Conservation (phyloP, 2,888 invertebrate species). For the Amphipoea lucens region DNA sequence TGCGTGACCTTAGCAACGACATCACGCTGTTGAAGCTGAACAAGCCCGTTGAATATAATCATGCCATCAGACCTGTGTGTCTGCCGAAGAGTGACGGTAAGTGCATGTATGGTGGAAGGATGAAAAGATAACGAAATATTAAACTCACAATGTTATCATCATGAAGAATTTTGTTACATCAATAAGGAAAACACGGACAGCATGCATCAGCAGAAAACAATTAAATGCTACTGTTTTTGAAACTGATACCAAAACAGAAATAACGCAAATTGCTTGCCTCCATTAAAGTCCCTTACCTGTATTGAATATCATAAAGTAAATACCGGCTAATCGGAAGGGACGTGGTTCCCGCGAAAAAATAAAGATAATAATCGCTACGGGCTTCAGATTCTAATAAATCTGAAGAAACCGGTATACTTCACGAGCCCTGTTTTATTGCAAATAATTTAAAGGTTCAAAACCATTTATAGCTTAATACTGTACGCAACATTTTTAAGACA, state of each 20-base stretch:
- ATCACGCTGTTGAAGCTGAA: slow-evolving; percentile 94
- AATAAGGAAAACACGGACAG: not conserved
- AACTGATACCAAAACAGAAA: slow-evolving; percentile 18
- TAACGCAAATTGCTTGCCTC: slow-evolving; percentile 12
- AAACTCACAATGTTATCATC: not conserved
- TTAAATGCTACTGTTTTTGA: slow-evolving; percentile 16
- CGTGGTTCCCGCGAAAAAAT: slow-evolving; percentile 10
- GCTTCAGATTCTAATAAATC: slow-evolving; percentile 38
- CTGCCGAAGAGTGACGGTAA: slow-evolving; percentile 91
- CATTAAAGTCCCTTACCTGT: slow-evolving; percentile 12
- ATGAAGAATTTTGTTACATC: not conserved
- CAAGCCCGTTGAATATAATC: slow-evolving; percentile 93
- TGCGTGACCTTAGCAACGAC: slow-evolving; percentile 95
- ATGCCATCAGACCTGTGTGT: slow-evolving; percentile 95
- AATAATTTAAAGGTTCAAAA: slow-evolving; percentile 38
- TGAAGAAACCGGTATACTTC: slow-evolving; percentile 13
- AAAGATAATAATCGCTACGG: slow-evolving; percentile 19
- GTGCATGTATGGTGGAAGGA: slow-evolving; percentile 27
- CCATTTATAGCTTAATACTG: slow-evolving; percentile 53
- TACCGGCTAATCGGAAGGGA: slow-evolving; percentile 21
- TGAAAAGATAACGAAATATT: not conserved
- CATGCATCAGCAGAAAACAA: not conserved
- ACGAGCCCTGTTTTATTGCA: slow-evolving; percentile 35
- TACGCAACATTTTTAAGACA: slow-evolving; percentile 16
- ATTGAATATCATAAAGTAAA: slow-evolving; percentile 28